Percentiles rank a stretch among this genome's conserved stretches.
phyloP scores from a whole-genome alignment of 2,888 invertebrate genomes.

The Aethes cnicana region DNA sequence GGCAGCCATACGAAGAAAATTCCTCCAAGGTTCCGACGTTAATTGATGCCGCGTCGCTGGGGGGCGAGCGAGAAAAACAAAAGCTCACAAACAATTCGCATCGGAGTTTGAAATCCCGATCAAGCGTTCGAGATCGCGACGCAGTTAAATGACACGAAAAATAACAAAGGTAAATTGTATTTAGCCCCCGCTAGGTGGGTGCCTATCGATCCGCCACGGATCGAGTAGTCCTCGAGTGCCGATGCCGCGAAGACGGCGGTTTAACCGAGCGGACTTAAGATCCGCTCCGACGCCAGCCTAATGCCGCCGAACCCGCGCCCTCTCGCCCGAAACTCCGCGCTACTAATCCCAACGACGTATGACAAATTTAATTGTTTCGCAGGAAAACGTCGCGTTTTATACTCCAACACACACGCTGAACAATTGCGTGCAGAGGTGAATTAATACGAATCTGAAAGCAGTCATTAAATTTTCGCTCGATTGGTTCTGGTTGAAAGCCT shows the following conservation, averaged over 20 bases:
- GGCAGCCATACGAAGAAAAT: conserved; percentile 71
- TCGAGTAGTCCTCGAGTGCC: conserved; percentile 55
- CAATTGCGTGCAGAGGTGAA: conserved; percentile 62
- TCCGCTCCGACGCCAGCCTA: conserved; percentile 58
- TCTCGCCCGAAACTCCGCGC: conserved; percentile 54
- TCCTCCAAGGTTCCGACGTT: conserved; percentile 73
- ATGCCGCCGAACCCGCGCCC: conserved; percentile 47
- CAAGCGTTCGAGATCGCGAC: conserved; percentile 79
- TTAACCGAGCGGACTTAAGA: conserved; percentile 69
- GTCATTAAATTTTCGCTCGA: conserved; percentile 78
- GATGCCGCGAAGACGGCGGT: conserved; percentile 58
- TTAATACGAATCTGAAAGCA: conserved; percentile 74
- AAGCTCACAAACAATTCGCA: conserved; percentile 81
- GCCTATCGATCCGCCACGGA: conserved; percentile 66
- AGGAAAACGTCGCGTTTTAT: conserved; percentile 67
- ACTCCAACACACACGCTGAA: conserved; percentile 58
- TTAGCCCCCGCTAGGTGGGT: conserved; percentile 73
- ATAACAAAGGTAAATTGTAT: conserved; percentile 83
- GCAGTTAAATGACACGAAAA: conserved; percentile 83
- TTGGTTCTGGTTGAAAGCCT: conserved; percentile 71
- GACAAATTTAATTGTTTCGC: conserved; percentile 78
- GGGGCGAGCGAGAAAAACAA: conserved; percentile 76
- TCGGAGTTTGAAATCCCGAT: conserved; percentile 79
- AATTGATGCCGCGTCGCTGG: conserved; percentile 80
- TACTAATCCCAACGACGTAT: conserved; percentile 67